Percentiles rank a stretch among this genome's conserved stretches.
These are phyloP conservation scores for Columba janthina DNA, from an alignment of 2,113 vertebrate genomes.

Conservation along the genomic window DNA sequence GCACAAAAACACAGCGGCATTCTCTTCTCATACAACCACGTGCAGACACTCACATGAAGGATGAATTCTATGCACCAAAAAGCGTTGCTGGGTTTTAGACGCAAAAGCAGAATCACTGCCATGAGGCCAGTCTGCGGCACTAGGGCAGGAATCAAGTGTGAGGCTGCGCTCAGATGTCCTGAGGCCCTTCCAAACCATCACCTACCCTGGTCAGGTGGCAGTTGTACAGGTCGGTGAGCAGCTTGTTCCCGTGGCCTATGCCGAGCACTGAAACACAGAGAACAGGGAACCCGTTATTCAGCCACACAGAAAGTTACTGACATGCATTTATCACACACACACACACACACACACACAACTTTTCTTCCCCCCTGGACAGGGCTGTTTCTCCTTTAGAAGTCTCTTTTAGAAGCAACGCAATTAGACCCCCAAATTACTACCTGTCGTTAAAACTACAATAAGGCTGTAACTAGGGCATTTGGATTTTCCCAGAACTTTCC, in stretches of 20 bases:
- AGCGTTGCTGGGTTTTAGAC: not conserved
- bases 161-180: fast-evolving
- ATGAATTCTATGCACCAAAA: not conserved
- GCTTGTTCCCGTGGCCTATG: constrained; percentile 79
- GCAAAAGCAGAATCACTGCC: not conserved
- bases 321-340: fast-evolving
- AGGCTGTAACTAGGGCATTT: not conserved
- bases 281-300: not conserved
- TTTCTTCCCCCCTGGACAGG: too few relatives aligned
- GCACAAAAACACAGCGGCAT: not conserved
- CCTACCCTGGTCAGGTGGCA: constrained; percentile 85
- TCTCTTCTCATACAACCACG: not conserved
- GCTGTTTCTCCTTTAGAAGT: not conserved
- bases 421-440: not conserved
- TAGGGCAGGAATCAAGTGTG: not conserved
- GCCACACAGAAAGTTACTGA: not conserved
- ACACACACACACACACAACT: fast-evolving
- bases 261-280: constrained; percentile 84
- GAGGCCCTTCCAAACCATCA: not conserved
- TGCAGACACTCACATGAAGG: fast-evolving
- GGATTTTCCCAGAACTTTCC: not conserved
- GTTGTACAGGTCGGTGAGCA: constrained; percentile 77
- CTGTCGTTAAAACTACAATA: not conserved
- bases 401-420: not conserved
- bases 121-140: fast-evolving